Base-by-base conservation (phyloP, 2,888 invertebrate species). In the Catocala sponsa region DNA sequence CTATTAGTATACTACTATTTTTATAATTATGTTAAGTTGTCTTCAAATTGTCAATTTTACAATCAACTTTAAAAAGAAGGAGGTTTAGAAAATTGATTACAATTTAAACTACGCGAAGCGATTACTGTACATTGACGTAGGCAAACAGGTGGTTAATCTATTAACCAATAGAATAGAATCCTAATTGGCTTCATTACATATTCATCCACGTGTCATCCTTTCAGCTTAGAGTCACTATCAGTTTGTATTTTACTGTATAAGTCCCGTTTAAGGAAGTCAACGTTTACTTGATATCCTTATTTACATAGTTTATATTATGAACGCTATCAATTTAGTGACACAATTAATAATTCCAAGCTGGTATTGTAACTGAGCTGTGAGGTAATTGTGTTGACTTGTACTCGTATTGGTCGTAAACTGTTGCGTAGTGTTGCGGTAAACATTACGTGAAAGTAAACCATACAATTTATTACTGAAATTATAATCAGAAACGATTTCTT, bases 141-240 rank as follows among this genome's bases (percentile, higher is more conserved):
- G 56, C 42, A 65, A 63, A 75, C 59, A 67, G 51, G 62, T 61
- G 58, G 13, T 55, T 43, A 51, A 49, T 69, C 48, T 38, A 42
- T 66, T 65, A 50, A 56, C 62, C 51, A 64, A 65, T 52, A 35
- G 49, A 63, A 72, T 52, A 57, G 59, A 72, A 66, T 59, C 66
- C 59, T 70, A 60, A 74, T 74, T 63, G 42, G n/a, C 32, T 60
- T 63, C 42, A 49, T 72, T 64, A n/a, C 5, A 32, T 55, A 62
- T 58, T 58, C 33, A 56, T 74, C 74, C 58, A 55, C 66, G 59
- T 66, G 44, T 65, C 65, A 70, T 59, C 60, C 60, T 66, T 11
- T 44, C 6, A 9, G 15, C 2, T 15, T 57, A 70, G 42, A 42
- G 56, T 55, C 6, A 47, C 60, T 51, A 60, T n/a, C 7, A 11